Conservation (phyloP, 2,888 invertebrate species). For the Venusia cambrica region DNA sequence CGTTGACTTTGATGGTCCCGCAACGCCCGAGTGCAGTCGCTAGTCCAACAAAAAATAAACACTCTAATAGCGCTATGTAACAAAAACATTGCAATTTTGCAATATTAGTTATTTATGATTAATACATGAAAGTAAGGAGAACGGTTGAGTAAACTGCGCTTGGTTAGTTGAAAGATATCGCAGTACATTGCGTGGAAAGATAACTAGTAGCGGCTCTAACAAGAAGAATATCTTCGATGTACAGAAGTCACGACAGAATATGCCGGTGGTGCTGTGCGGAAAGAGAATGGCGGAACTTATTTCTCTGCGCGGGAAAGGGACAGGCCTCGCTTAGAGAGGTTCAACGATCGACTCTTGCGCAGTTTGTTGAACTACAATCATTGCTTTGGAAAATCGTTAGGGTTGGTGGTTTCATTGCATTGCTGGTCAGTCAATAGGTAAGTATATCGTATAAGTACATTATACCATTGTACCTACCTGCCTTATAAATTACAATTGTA, state of each 20-base stretch:
- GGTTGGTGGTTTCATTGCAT: constrained; percentile 40
- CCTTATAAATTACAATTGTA: too few relatives aligned
- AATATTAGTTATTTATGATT: constrained; percentile 40
- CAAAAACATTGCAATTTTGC: constrained; percentile 39
- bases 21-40: too few relatives aligned
- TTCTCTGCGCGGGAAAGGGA: constrained; percentile 51
- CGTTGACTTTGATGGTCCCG: too few relatives aligned
- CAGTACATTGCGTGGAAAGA: constrained; percentile 41
- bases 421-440: constrained; percentile 5
- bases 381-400: constrained; percentile 74
- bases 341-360: constrained; percentile 77
- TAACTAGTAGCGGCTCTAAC: constrained; percentile 39
- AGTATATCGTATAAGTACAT: too few relatives aligned
- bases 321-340: constrained; percentile 64
- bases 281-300: constrained; percentile 40
- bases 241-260: constrained; percentile 51
- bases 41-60: constrained; percentile 26
- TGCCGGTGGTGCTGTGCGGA: constrained; percentile 50
- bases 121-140: constrained; percentile 45
- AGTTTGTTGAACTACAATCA: constrained; percentile 79
- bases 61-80: constrained; percentile 27
- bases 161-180: constrained; percentile 26
- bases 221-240: constrained; percentile 54
- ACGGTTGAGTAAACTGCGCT: constrained; percentile 36
- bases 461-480: too few relatives aligned